A percentile compares a stretch with the other conserved stretches of the same genome.
phyloP scores from a whole-genome alignment of 1,140 invertebrate genomes.

The Chelonus insularis region DNA sequence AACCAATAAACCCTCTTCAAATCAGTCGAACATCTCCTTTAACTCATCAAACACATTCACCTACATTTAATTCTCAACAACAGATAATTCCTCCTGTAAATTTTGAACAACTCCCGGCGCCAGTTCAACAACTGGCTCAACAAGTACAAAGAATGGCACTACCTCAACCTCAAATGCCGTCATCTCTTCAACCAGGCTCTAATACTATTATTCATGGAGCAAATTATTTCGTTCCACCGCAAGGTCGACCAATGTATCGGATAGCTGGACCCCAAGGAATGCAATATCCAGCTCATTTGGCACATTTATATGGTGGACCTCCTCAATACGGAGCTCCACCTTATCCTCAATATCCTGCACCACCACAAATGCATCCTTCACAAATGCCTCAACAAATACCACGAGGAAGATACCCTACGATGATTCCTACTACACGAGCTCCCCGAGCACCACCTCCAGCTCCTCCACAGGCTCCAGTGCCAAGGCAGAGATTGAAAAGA shows the following conservation, averaged over 20 bases:
- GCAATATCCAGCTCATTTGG: conserved; percentile 47
- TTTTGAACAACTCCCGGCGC: conserved; percentile 57
- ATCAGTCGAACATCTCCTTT: conserved; percentile 40
- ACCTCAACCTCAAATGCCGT: conserved; percentile 51
- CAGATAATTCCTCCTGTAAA: conserved; percentile 50
- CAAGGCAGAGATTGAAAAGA: conserved; percentile 21
- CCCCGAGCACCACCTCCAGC: conserved; percentile 46
- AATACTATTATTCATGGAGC: conserved; percentile 50
- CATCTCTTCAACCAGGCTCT: conserved; percentile 47
- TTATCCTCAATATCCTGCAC: conserved; percentile 47
- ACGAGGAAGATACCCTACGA: conserved; percentile 51
- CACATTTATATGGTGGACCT: conserved; percentile 22
- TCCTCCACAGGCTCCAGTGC: conserved; percentile 26
- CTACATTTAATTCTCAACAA: conserved; percentile 36
- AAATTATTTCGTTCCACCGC: conserved; percentile 48
- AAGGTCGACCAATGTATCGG: conserved; percentile 48
- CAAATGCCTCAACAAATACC: conserved; percentile 57
- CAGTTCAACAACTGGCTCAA: conserved; percentile 60
- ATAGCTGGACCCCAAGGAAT: conserved; percentile 47
- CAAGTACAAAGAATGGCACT: conserved; percentile 59
- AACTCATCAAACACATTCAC: conserved; percentile 45
- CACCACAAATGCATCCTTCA: conserved; percentile 55
- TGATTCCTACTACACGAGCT: conserved; percentile 46
- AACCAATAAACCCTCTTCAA: conserved; percentile 34
- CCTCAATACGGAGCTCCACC: conserved; percentile 14